A percentile compares a stretch with the other conserved stretches of the same genome.
These are phyloP conservation scores for Hydrolagus affinis DNA, from an alignment of 2,113 vertebrate genomes.

Conservation along the genomic window DNA sequence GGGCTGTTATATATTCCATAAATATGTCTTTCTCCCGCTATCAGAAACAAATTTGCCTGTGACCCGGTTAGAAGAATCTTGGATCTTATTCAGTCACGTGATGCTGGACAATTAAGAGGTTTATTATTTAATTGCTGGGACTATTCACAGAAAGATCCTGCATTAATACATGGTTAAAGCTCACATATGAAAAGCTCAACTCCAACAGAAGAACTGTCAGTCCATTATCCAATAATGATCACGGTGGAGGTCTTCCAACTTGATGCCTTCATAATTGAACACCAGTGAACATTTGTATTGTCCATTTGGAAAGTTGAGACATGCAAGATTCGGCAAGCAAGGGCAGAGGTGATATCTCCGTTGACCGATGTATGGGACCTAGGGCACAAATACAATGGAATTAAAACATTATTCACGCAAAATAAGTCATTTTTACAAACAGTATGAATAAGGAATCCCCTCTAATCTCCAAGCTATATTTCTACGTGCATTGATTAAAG, in stretches of 20 bases:
- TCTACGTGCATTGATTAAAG: too few relatives aligned
- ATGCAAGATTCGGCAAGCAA: constrained; percentile 70
- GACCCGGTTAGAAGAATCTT: not conserved
- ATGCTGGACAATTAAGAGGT: not conserved
- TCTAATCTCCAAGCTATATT: too few relatives aligned
- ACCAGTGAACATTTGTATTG: constrained; percentile 66
- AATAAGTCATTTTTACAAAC: not conserved
- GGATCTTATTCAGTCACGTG: not conserved
- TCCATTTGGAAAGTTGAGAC: constrained; percentile 52
- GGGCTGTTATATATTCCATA: too few relatives aligned
- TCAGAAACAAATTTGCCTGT: not conserved
- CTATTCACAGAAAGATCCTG: not conserved
- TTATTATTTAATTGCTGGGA: not conserved
- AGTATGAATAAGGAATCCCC: too few relatives aligned
- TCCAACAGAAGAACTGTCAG: not conserved
- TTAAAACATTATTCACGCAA: not conserved
- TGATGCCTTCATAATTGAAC: constrained; percentile 60
- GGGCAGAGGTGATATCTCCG: constrained; percentile 81
- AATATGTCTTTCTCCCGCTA: too few relatives aligned
- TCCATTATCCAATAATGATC: not conserved
- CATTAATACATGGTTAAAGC: not conserved
- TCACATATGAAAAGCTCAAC: not conserved
- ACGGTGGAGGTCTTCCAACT: constrained; percentile 52
- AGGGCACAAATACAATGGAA: constrained; percentile 29
- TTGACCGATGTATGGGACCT: constrained; percentile 79